Conservation (phyloP, 2,888 invertebrate species). For the Caenorhabditis wallacei region DNA sequence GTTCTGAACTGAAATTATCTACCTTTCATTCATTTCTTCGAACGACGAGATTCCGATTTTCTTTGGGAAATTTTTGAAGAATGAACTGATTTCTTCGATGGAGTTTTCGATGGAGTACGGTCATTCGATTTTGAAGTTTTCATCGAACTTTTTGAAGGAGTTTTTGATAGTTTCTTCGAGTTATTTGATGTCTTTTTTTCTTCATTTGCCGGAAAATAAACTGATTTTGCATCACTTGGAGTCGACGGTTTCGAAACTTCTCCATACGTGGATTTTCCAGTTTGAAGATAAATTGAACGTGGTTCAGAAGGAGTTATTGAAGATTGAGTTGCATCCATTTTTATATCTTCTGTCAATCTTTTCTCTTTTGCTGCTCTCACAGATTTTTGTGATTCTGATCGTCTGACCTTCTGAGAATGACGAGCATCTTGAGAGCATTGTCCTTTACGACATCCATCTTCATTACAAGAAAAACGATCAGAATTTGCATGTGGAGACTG, state of each 20-base stretch:
- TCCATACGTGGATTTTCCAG: slow-evolving; percentile 30
- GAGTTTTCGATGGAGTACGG: neutral
- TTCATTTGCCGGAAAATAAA: neutral
- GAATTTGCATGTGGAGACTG: slow-evolving; percentile 37
- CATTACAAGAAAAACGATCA: slow-evolving; percentile 28
- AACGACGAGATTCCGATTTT: neutral
- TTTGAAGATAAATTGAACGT: slow-evolving; percentile 11
- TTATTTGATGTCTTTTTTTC: neutral
- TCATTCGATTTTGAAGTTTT: neutral
- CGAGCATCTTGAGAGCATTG: slow-evolving; percentile 42
- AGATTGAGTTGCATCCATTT: slow-evolving; percentile 4
- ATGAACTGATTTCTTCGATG: neutral
- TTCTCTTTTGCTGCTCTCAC: slow-evolving; percentile 17
- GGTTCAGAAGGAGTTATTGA: neutral
- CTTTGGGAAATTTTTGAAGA: neutral
- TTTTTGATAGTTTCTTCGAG: slow-evolving; percentile 2
- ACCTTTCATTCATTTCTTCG: neutral
- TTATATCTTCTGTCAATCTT: neutral
- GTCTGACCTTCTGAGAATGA: slow-evolving; percentile 20
- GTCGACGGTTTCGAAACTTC: slow-evolving; percentile 3
- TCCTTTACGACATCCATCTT: slow-evolving; percentile 36
- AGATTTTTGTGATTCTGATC: slow-evolving; percentile 8
- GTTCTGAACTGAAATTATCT: no score
- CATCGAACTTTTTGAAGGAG: neutral
- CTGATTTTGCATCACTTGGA: neutral